A percentile compares a stretch with the other conserved stretches of the same genome.
phyloP scores from a whole-genome alignment of 2,888 invertebrate species.

The Automeris io region DNA sequence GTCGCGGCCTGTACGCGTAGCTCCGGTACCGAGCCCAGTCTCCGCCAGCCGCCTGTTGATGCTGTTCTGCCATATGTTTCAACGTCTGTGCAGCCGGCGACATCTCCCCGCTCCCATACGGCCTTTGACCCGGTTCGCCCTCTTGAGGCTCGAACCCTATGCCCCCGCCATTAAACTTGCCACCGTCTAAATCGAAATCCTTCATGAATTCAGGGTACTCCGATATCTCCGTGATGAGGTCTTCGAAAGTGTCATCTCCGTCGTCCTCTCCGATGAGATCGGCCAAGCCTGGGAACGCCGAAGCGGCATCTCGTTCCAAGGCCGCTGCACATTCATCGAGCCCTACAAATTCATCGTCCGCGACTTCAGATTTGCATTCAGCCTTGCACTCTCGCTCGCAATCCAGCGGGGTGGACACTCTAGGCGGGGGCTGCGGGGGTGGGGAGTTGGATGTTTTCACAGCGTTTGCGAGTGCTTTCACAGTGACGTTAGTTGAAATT shows the following conservation, averaged over 20 bases:
- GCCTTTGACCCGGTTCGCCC: conserved; percentile 61
- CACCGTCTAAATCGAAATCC: conserved; percentile 82
- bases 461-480: conserved; percentile 80
- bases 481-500: conserved; percentile 94
- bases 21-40: conserved; percentile 74
- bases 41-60: conserved; percentile 85
- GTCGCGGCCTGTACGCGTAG: conserved; percentile 71
- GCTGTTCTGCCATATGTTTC: conserved; percentile 98
- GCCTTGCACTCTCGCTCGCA: conserved; percentile 87
- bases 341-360: conserved; percentile 91
- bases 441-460: conserved; percentile 64
- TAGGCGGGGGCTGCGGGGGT: conserved; percentile 59
- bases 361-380: conserved; percentile 88
- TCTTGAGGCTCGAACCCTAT: conserved; percentile 61
- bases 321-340: conserved; percentile 90
- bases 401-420: conserved; percentile 89
- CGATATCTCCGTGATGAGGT: conserved; percentile 91
- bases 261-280: conserved; percentile 91
- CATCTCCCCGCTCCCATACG: conserved; percentile 80
- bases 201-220: conserved; percentile 90
- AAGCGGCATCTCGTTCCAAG: conserved; percentile 88
- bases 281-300: conserved; percentile 86
- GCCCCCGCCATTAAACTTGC: conserved; percentile 48
- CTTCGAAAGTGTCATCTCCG: conserved; percentile 89
- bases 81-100: conserved; percentile 96